Base-by-base conservation (phyloP, 2,888 invertebrate genomes). In the Carpatolechia fugitivella region DNA sequence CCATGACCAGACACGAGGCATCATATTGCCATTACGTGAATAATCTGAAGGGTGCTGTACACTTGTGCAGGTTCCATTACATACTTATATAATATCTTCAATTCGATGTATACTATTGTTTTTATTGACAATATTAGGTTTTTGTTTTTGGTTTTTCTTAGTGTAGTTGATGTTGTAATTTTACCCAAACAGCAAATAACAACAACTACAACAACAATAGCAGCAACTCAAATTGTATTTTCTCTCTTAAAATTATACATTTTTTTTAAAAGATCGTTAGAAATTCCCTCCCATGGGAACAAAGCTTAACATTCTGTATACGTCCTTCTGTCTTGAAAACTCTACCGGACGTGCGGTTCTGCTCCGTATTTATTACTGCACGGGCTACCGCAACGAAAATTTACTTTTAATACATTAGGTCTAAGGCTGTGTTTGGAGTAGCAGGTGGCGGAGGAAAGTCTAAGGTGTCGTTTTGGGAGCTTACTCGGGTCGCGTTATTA, bases 401-500 rank as follows among this genome's bases (percentile, higher is more conserved):
- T 68, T 36, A 35, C 57, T 67, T 62, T 24, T 75, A 57, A 61
- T 1, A 0, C 52, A 30, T 31, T 41, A 38, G 3, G 1, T 50
- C 10, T 63, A 77, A 60, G 69, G 76, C 69, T 46, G 62, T 24
- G 67, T 77, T 76, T 76, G 29, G 59, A 47, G 20, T 52, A 62
- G 38, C 40, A 49, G 56, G 56, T 62, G 53, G 29, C 31, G 44
- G 57, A 44, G 55, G 70, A 60, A 74, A 74, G 76, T 78, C 76
- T 72, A 75, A 80, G 83, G 82, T 82, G 83, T 81, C 82, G 82
- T 82, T 80, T 77, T 72, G 80, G 80, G 78, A 77, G 82, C 80
- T 83, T 82, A 80, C 75, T 79, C 60, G 80, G 82, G 80, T 76
- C 80, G 74, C 72, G 80, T 81, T 85, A 85, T 85, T 84, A 80